These are phyloP conservation scores for Archivesica marissinica DNA, from an alignment of 1,140 invertebrate genomes.

Conservation along the genomic window DNA sequence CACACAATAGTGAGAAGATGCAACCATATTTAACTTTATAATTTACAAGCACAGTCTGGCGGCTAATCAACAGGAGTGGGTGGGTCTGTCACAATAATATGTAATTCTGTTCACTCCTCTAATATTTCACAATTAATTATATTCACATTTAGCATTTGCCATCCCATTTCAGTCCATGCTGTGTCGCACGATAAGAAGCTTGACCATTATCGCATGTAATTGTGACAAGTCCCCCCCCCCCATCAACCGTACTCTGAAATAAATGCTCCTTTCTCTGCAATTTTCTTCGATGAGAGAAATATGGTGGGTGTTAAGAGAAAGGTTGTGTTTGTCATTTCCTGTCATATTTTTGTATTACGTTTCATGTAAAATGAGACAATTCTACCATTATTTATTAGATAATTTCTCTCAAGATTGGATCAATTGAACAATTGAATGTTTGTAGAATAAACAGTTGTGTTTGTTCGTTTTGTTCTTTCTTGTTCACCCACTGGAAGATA, in stretches of 20 bases:
- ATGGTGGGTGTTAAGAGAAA: not conserved
- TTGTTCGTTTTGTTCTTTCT: too few species aligned
- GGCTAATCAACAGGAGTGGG: too few species aligned
- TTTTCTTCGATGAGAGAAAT: not conserved
- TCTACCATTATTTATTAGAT: not conserved
- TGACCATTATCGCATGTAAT: not conserved
- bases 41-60: too few species aligned
- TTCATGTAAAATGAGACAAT: not conserved
- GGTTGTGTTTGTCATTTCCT: not conserved
- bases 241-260: not conserved
- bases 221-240: not conserved
- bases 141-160: not conserved
- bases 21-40: too few species aligned
- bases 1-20: too few species aligned
- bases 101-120: not conserved
- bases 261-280: not conserved
- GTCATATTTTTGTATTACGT: not conserved
- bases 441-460: conserved; percentile 38
- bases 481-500: too few species aligned
- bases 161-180: not conserved
- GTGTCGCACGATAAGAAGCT: not conserved
- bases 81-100: too few species aligned
- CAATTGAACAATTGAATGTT: conserved; percentile 17
- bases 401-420: too few species aligned
- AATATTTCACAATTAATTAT: not conserved